Percentiles rank a stretch among this genome's conserved stretches.
These are phyloP conservation scores for Chiridota heheva DNA, from an alignment of 35 echinoderm and acorn worm species.

Conservation along the genomic window DNA sequence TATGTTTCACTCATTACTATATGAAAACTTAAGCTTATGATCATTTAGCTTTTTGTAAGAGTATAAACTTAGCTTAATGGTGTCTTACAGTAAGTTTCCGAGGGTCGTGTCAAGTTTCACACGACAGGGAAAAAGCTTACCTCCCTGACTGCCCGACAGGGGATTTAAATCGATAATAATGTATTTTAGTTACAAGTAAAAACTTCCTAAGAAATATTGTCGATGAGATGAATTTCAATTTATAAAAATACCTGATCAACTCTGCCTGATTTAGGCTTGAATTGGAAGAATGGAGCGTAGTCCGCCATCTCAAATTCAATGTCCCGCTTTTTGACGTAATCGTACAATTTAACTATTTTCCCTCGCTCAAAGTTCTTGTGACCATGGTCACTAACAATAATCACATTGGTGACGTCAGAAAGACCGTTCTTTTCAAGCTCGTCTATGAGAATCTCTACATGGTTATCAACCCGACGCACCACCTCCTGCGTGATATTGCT, in stretches of 20 bases:
- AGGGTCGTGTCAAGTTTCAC: too few species aligned
- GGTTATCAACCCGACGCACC: constrained; percentile 8
- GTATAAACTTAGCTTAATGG: too few species aligned
- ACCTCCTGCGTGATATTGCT: not conserved
- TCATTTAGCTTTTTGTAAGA: too few species aligned
- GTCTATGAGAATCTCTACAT: constrained; percentile 17
- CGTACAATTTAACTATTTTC: constrained; percentile 48
- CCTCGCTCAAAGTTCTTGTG: constrained; percentile 52
- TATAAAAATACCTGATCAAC: constrained; percentile 35
- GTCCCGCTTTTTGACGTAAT: constrained; percentile 72
- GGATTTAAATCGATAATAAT: too few species aligned
- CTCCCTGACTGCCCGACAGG: too few species aligned
- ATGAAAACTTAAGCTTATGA: too few species aligned
- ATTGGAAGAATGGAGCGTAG: constrained; percentile 54
- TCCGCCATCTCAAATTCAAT: constrained; percentile 66
- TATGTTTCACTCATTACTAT: too few species aligned
- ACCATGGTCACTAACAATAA: constrained; percentile 78
- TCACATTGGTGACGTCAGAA: constrained; percentile 57
- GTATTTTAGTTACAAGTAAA: too few species aligned
- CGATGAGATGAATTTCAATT: too few species aligned
- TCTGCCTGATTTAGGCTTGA: constrained; percentile 47
- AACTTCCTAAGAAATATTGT: too few species aligned
- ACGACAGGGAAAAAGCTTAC: too few species aligned
- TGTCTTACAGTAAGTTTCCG: too few species aligned
- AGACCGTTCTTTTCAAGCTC: constrained; percentile 2